phyloP scores from a whole-genome alignment of 1,140 invertebrate genomes.

The Chrysomallon squamiferum region DNA sequence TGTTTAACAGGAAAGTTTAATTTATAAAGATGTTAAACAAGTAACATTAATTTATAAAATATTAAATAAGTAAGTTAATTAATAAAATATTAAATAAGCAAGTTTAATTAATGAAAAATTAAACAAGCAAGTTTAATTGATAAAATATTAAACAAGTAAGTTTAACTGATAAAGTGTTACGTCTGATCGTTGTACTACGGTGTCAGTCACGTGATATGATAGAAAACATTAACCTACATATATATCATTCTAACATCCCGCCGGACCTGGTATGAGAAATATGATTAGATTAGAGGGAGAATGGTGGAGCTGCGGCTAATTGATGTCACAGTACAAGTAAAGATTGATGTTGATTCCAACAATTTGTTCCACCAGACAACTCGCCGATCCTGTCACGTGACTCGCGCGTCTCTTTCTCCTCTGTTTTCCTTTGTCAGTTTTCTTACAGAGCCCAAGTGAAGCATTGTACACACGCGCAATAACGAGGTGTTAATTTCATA shows the following conservation, averaged over 20 bases:
- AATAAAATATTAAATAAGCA: too few species aligned
- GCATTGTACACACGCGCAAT: background rate
- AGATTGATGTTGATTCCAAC: background rate
- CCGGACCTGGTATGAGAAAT: background rate
- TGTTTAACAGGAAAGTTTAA: too few species aligned
- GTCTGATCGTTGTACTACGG: too few species aligned
- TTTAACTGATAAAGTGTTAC: too few species aligned
- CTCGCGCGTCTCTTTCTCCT: background rate
- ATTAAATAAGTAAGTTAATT: too few species aligned
- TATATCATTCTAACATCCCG: slow-evolving; percentile 3
- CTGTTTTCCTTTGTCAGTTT: slow-evolving; percentile 4
- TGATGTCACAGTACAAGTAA: background rate
- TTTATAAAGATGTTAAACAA: too few species aligned
- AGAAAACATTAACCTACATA: background rate
- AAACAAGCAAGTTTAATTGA: too few species aligned
- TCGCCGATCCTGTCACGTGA: background rate
- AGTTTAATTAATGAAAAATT: too few species aligned
- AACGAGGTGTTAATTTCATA: slow-evolving; percentile 8
- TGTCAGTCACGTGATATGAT: too few species aligned
- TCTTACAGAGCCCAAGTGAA: background rate
- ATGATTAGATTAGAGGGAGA: background rate
- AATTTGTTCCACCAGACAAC: background rate
- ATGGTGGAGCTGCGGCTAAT: background rate
- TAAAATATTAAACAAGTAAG: too few species aligned
- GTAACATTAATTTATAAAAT: too few species aligned